phyloP scores from a whole-genome alignment of 2,113 vertebrate species.

The Entosphenus tridentatus region DNA sequence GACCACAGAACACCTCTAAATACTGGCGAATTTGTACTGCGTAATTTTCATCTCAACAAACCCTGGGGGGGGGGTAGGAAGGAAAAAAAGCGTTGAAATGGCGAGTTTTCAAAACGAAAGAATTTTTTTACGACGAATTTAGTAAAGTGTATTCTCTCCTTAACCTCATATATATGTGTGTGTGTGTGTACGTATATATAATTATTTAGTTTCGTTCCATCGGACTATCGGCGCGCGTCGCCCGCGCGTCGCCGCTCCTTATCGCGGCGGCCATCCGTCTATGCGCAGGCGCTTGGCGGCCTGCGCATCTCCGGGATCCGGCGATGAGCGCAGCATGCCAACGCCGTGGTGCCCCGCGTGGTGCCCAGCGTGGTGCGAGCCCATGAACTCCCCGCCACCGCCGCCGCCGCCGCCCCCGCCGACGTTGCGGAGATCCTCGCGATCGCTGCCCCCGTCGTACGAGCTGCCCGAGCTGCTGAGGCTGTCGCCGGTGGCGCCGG shows the following conservation, averaged over 20 bases:
- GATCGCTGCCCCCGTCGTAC: constrained; percentile 53
- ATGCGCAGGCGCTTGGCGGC: constrained; percentile 68
- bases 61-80: constrained; percentile 6
- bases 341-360: neutral
- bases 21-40: too few relatives aligned
- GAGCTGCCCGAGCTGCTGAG: constrained; percentile 77
- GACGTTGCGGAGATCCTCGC: constrained; percentile 45
- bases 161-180: too few relatives aligned
- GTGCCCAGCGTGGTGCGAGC: too few relatives aligned
- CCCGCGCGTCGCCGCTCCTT: constrained; percentile 25
- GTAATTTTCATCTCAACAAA: neutral
- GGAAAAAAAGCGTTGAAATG: neutral
- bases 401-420: constrained; percentile 33
- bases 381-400: constrained; percentile 17
- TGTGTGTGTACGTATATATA: too few relatives aligned
- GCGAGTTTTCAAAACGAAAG: constrained; percentile 18
- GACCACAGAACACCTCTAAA: too few relatives aligned
- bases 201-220: too few relatives aligned
- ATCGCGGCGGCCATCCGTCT: constrained; percentile 57
- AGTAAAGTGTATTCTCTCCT: too few relatives aligned
- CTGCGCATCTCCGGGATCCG: constrained; percentile 14
- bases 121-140: too few relatives aligned
- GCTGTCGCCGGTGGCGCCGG: constrained; percentile 27
- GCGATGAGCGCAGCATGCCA: neutral
- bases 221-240: constrained; percentile 24